Evolutionary conservation across 2,113 vertebrate genomes (phyloP).

Genomic region (Cebidichthys violaceus): DNA sequence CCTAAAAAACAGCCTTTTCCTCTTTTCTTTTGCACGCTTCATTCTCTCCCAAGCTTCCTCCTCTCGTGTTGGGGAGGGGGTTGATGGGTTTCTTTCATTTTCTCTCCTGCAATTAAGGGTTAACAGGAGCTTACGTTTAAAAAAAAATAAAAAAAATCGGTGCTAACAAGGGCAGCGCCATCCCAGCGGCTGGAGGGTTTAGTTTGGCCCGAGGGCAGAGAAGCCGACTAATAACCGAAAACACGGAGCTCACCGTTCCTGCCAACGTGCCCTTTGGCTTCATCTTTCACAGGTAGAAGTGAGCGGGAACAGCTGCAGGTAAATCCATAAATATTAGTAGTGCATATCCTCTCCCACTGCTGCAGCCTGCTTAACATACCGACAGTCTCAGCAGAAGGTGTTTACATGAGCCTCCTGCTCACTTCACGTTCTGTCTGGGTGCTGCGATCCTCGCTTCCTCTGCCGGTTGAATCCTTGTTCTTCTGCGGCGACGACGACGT

Average conservation of each 20-base stretch:
- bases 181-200: slow-evolving; percentile 3
- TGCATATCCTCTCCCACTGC: not conserved
- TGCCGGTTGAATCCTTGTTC: slow-evolving; percentile 10
- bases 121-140: slow-evolving; percentile 25
- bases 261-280: not conserved
- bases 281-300: slow-evolving; percentile 16
- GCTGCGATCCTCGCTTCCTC: slow-evolving; percentile 15
- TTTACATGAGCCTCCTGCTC: slow-evolving; percentile 50
- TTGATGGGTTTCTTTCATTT: slow-evolving; percentile 15
- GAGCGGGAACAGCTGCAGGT: slow-evolving; percentile 40
- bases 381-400: slow-evolving; percentile 45
- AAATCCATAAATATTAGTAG: slow-evolving; percentile 5
- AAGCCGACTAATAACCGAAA: slow-evolving; percentile 24
- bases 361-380: slow-evolving; percentile 8
- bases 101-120: not conserved
- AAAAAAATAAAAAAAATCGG: no score
- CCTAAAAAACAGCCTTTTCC: not conserved
- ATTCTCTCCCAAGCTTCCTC: not conserved
- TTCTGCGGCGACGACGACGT: slow-evolving; percentile 5
- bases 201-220: slow-evolving; percentile 14
- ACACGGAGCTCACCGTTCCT: not conserved
- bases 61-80: not conserved
- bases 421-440: slow-evolving; percentile 37
- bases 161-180: slow-evolving; percentile 23
- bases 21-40: not conserved